Percentiles rank a stretch among this genome's conserved stretches.
These are phyloP conservation scores for Achroia grisella DNA, from an alignment of 1,140 invertebrate genomes.

Conservation along the genomic window DNA sequence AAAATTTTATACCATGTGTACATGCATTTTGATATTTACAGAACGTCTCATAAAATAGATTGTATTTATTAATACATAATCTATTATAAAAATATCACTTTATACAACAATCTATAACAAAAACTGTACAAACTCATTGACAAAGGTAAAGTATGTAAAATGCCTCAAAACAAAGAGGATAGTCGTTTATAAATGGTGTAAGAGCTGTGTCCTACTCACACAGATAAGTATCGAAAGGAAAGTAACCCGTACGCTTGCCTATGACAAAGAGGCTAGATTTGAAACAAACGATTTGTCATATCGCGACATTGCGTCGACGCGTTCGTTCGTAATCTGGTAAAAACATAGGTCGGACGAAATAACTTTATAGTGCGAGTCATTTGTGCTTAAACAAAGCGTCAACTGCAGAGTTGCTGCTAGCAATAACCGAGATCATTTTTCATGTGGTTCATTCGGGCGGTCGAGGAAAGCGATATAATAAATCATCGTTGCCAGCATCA, in stretches of 20 bases:
- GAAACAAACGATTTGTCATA: slow-evolving; percentile 44
- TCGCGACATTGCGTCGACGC: slow-evolving; percentile 17
- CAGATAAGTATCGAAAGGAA: slow-evolving; percentile 5
- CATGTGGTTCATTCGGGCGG: slow-evolving; percentile 68
- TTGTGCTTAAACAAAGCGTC: slow-evolving; percentile 72
- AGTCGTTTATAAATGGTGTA: too few species aligned
- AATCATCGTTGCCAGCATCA: slow-evolving; percentile 71
- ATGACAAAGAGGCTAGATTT: slow-evolving; percentile 11
- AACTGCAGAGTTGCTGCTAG: slow-evolving; percentile 63
- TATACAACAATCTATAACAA: too few species aligned
- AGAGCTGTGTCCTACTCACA: slow-evolving; percentile 3
- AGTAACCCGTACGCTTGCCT: slow-evolving; percentile 3
- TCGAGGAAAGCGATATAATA: slow-evolving; percentile 69
- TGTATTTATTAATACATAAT: too few species aligned
- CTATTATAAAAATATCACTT: too few species aligned
- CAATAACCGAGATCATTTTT: slow-evolving; percentile 71
- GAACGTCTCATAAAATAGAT: too few species aligned
- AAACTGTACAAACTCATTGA: too few species aligned
- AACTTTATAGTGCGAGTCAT: slow-evolving; percentile 66
- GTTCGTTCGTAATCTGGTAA: slow-evolving; percentile 37
- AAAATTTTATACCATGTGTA: too few species aligned
- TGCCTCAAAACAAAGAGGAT: too few species aligned
- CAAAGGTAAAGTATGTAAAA: too few species aligned
- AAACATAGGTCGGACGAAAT: slow-evolving; percentile 56
- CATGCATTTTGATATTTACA: too few species aligned